Percentiles rank a stretch among this genome's conserved stretches.
Evolutionary conservation across 2,113 vertebrate genomes (phyloP).

Genomic region (Campylorhamphus procurvoides): DNA sequence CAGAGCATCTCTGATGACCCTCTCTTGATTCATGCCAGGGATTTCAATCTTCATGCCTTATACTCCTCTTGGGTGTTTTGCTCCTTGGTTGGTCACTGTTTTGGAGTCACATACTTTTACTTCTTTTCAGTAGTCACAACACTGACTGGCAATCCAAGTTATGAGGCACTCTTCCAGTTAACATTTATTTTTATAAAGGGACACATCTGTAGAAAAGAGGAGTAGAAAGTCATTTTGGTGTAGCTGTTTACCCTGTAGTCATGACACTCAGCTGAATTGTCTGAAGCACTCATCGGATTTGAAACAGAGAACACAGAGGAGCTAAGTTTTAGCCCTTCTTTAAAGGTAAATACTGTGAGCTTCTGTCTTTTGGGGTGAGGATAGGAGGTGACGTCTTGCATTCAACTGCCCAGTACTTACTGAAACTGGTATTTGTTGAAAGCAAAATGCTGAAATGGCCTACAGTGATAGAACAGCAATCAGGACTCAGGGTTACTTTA

Average conservation of each 20-base stretch:
- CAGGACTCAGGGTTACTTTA: background rate
- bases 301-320: background rate
- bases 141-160: background rate
- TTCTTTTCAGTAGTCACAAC: background rate
- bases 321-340: background rate
- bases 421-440: background rate
- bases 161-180: background rate
- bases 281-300: background rate
- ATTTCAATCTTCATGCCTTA: background rate
- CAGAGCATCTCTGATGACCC: background rate
- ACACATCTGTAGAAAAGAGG: background rate
- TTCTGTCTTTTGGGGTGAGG: background rate
- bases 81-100: background rate
- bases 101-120: background rate
- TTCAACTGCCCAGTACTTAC: background rate
- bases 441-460: background rate
- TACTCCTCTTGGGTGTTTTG: background rate
- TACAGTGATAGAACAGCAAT: background rate
- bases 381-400: background rate
- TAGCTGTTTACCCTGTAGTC: background rate
- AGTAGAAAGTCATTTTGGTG: background rate
- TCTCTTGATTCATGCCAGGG: background rate
- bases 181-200: background rate
- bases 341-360: background rate
- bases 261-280: background rate